phyloP scores from a whole-genome alignment of 1,140 invertebrate genomes.

The Lutraria rhynchaena region DNA sequence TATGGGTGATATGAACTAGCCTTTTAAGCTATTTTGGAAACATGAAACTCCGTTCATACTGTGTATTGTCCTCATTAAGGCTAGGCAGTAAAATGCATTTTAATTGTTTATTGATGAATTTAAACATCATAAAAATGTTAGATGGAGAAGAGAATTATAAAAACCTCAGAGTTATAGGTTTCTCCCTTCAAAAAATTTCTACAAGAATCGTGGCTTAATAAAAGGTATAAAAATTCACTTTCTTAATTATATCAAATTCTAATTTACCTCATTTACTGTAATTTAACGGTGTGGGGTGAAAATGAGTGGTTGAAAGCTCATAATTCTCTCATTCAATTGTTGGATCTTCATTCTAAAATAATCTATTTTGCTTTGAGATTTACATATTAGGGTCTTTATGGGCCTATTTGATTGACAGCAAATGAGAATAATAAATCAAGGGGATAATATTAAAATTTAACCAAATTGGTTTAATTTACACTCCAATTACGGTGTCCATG shows the following conservation, averaged over 20 bases:
- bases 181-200: too few species aligned
- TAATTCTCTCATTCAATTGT: conserved; percentile 1
- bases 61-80: too few species aligned
- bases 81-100: too few species aligned
- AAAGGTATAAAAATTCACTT: too few species aligned
- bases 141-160: too few species aligned
- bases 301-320: background rate
- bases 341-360: background rate
- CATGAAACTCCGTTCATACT: too few species aligned
- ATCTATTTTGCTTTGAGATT: conserved; percentile 34
- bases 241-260: background rate
- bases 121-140: too few species aligned
- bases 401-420: conserved; percentile 4
- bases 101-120: too few species aligned
- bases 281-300: background rate
- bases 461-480: conserved; percentile 25
- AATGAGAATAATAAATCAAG: conserved; percentile 38
- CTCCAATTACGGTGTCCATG: conserved; percentile 10
- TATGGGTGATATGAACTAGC: too few species aligned
- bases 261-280: conserved; percentile 13
- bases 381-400: conserved; percentile 33
- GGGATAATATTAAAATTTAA: conserved; percentile 24
- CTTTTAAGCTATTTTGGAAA: too few species aligned
- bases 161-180: too few species aligned
- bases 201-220: too few species aligned